Evolutionary conservation across 2,888 invertebrate genomes (phyloP).

Genomic region (Serripes groenlandicus): DNA sequence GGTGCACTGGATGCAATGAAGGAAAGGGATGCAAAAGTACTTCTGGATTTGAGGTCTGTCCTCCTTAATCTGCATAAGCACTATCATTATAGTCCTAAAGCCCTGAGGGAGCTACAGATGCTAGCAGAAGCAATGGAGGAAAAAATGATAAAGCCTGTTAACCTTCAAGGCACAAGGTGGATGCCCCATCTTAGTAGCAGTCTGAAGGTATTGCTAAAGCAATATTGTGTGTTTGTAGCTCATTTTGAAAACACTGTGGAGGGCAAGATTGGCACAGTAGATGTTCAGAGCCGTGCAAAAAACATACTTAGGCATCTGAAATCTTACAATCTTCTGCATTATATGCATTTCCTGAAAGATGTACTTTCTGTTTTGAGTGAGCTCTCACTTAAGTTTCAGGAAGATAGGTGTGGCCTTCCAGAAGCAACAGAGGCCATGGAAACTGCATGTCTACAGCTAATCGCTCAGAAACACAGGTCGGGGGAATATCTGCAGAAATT

Average conservation of each 20-base stretch:
- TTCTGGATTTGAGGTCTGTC: slow-evolving; percentile 50
- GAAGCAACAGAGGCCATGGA: slow-evolving; percentile 50
- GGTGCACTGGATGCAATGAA: slow-evolving; percentile 62
- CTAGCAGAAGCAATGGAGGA: slow-evolving; percentile 59
- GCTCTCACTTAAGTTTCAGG: slow-evolving; percentile 56
- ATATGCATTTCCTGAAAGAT: slow-evolving; percentile 61
- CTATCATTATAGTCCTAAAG: slow-evolving; percentile 61
- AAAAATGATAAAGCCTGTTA: slow-evolving; percentile 53
- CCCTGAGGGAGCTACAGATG: slow-evolving; percentile 54
- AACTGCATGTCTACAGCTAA: slow-evolving; percentile 51
- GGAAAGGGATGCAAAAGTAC: slow-evolving; percentile 38
- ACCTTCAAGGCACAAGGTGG: slow-evolving; percentile 59
- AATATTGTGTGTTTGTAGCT: slow-evolving; percentile 36
- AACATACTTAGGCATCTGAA: slow-evolving; percentile 40
- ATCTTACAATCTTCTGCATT: slow-evolving; percentile 41
- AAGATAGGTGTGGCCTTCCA: slow-evolving; percentile 43
- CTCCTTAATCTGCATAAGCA: slow-evolving; percentile 58
- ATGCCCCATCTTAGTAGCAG: slow-evolving; percentile 56
- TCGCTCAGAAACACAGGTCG: slow-evolving; percentile 43
- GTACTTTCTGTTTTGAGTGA: slow-evolving; percentile 43
- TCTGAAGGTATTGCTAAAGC: slow-evolving; percentile 41
- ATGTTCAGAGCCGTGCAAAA: slow-evolving; percentile 49
- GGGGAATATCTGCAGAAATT: slow-evolving; percentile 39
- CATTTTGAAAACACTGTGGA: slow-evolving; percentile 58
- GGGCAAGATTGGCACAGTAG: slow-evolving; percentile 34